These are phyloP conservation scores for Synanceia verrucosa DNA, from an alignment of 2,797 vertebrate species.

Conservation along the genomic window DNA sequence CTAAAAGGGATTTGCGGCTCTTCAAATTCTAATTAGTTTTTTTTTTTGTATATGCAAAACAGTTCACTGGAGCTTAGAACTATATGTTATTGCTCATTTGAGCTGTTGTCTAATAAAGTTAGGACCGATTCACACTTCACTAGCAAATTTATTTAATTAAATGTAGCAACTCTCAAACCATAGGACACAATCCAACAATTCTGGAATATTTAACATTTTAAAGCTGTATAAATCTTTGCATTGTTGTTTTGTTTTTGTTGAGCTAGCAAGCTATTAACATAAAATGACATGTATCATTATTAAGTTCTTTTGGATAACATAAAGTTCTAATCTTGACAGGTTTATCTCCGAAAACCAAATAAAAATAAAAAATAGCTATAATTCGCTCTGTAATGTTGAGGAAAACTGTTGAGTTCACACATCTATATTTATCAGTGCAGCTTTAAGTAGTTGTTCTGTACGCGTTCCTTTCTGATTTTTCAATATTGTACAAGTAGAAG, in stretches of 20 bases:
- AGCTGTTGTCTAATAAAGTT: not conserved
- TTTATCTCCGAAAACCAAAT: too few relatives aligned
- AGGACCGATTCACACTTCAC: not conserved
- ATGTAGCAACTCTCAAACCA: not conserved
- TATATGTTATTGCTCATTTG: not conserved
- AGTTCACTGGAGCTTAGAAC: not conserved
- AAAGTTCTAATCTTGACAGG: too few relatives aligned
- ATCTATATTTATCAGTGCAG: not conserved
- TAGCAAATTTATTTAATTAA: not conserved
- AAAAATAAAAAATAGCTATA: too few relatives aligned
- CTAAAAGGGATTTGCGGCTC: slow-evolving; percentile 1
- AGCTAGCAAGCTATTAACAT: not conserved
- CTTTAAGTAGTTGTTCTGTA: not conserved
- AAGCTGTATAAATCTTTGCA: too few relatives aligned
- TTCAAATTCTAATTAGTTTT: slow-evolving; percentile 1
- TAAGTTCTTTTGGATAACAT: not conserved
- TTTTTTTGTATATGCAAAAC: not conserved
- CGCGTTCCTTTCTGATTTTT: not conserved
- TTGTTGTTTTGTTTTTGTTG: not conserved
- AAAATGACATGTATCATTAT: too few relatives aligned
- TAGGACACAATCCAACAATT: not conserved
- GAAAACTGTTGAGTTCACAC: not conserved
- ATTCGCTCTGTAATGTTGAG: not conserved
- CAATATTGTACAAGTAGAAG: not conserved
- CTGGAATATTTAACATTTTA: not conserved